Conservation (phyloP, 2,888 invertebrate species). For the Pediacus dermestoides region DNA sequence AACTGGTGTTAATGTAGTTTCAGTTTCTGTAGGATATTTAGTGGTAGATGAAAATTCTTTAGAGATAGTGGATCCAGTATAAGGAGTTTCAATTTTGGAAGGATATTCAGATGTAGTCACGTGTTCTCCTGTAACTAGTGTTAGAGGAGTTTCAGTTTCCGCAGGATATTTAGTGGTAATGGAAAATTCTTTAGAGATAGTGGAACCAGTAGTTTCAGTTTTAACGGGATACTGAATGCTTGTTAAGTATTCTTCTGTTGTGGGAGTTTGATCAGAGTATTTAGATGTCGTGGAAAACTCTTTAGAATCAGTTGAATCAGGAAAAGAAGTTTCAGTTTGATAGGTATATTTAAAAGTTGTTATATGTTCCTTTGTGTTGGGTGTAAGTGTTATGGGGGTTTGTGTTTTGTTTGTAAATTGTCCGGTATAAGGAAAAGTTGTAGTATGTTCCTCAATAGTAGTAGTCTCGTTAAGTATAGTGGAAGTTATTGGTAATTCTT, state of each 20-base stretch:
- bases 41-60: neutral
- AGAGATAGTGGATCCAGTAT: neutral
- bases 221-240: neutral
- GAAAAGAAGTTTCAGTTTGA: conserved; percentile 6
- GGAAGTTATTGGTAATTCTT: neutral
- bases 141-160: neutral
- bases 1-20: conserved; percentile 5
- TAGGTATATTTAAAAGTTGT: neutral
- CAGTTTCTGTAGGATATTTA: conserved; percentile 2
- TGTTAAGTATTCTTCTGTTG: neutral
- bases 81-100: conserved; percentile 2
- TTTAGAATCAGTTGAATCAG: neutral
- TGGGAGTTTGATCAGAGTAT: neutral
- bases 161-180: neutral
- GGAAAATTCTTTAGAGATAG: neutral
- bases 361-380: conserved; percentile 3
- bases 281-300: neutral
- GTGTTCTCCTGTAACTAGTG: neutral
- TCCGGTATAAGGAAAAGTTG: neutral
- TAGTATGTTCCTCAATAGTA: neutral
- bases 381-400: conserved; percentile 1
- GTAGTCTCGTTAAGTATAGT: neutral
- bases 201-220: conserved; percentile 7
- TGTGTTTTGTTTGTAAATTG: conserved; percentile 4
- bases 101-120: conserved; percentile 3